These are phyloP conservation scores for Nymphalis c-album DNA, from an alignment of 2,888 invertebrate species.

Conservation along the genomic window DNA sequence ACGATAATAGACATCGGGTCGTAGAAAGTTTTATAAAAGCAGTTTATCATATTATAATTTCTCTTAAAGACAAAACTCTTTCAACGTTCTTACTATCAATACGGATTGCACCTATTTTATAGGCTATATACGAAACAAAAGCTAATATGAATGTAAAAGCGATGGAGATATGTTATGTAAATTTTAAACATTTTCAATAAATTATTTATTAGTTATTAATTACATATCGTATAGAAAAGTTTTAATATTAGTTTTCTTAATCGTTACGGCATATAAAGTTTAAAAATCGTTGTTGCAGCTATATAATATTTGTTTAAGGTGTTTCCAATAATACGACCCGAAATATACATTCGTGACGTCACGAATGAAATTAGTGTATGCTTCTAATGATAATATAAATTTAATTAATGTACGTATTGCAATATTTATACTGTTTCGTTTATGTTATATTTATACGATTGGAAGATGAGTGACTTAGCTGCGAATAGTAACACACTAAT, in stretches of 20 bases:
- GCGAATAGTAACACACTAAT: slow-evolving; percentile 22
- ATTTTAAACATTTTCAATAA: slow-evolving; percentile 28
- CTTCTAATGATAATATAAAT: slow-evolving; percentile 4
- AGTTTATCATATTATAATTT: slow-evolving; percentile 5
- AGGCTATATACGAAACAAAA: slow-evolving; percentile 27
- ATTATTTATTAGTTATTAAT: slow-evolving; percentile 17
- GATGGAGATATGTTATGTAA: slow-evolving; percentile 33
- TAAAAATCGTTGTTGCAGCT: slow-evolving; percentile 28
- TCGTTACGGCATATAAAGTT: slow-evolving; percentile 23
- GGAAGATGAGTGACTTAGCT: slow-evolving; percentile 21
- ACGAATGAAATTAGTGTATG: slow-evolving; percentile 31
- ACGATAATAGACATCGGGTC: slow-evolving; percentile 5
- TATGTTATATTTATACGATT: slow-evolving; percentile 27
- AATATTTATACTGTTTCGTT: slow-evolving; percentile 21
- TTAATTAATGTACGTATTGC: slow-evolving; percentile 15
- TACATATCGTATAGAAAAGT: slow-evolving; percentile 22
- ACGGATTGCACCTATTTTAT: slow-evolving; percentile 30
- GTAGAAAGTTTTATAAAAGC: slow-evolving; percentile 14
- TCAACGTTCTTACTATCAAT: slow-evolving; percentile 2
- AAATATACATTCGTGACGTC: slow-evolving; percentile 29
- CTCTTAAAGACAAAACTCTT: slow-evolving; percentile 11
- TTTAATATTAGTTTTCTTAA: slow-evolving; percentile 14
- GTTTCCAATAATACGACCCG: slow-evolving; percentile 39
- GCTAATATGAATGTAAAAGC: slow-evolving; percentile 33
- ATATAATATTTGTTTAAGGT: slow-evolving; percentile 15